These are phyloP conservation scores for Belonocnema kinseyi DNA, from an alignment of 1,140 invertebrate species.

Conservation along the genomic window DNA sequence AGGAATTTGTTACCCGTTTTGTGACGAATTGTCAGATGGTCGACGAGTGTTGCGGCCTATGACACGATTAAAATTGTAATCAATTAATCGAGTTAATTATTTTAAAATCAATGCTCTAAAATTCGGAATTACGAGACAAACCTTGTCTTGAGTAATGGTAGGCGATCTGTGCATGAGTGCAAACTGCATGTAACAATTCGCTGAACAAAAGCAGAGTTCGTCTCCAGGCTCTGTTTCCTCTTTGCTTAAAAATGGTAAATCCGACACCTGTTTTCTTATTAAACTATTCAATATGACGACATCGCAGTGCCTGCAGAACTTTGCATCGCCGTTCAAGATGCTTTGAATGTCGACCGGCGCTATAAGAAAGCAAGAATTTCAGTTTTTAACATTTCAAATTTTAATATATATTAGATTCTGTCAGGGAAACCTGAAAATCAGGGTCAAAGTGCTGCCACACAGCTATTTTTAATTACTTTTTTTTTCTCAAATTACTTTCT, in stretches of 20 bases:
- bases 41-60: constrained; percentile 79
- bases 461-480: no score
- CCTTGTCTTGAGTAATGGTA: constrained; percentile 75
- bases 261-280: constrained; percentile 87
- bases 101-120: constrained; percentile 6
- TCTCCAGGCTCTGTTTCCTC: constrained; percentile 82
- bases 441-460: no score
- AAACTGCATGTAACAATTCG: constrained; percentile 89
- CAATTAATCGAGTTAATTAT: constrained; percentile 1
- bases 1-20: constrained; percentile 70
- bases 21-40: constrained; percentile 76
- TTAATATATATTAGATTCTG: no score
- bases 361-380: constrained; percentile 61
- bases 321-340: constrained; percentile 90
- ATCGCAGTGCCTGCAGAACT: constrained; percentile 94
- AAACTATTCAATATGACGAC: constrained; percentile 89
- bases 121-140: constrained; percentile 46
- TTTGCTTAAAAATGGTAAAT: constrained; percentile 84
- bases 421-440: no score
- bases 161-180: constrained; percentile 81
- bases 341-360: constrained; percentile 91
- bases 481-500: no score
- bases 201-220: constrained; percentile 89
- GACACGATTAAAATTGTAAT: constrained; percentile 33
- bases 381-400: no score